A percentile compares a stretch with the other conserved stretches of the same genome.
phyloP scores from a whole-genome alignment of 2,113 vertebrate genomes.

The Anguilla rostrata region DNA sequence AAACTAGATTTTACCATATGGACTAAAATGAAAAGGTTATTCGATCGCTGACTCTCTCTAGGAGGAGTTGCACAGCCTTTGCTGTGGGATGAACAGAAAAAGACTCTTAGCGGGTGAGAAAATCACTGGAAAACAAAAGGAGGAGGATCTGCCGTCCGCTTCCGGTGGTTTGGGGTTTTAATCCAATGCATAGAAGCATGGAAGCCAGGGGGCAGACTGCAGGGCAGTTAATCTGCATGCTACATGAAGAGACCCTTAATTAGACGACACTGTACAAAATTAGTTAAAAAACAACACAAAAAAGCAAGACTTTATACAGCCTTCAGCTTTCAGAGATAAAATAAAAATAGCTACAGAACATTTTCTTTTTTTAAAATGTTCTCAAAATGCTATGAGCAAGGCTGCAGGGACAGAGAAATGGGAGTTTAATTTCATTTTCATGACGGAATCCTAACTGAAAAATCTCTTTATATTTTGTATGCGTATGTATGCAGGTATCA shows the following conservation, averaged over 20 bases:
- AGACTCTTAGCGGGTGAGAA: not conserved
- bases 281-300: not conserved
- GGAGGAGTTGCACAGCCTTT: too few relatives aligned
- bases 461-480: not conserved
- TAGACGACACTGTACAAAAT: not conserved
- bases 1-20: too few relatives aligned
- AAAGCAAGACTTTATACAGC: not conserved
- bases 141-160: not conserved
- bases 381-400: not conserved
- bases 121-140: not conserved
- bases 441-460: not conserved
- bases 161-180: not conserved
- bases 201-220: conserved; percentile 19
- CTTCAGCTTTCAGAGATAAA: not conserved
- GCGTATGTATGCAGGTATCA: not conserved
- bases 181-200: conserved; percentile 23
- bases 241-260: conserved; percentile 22
- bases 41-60: too few relatives aligned
- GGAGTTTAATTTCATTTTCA: not conserved
- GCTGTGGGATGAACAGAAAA: too few relatives aligned
- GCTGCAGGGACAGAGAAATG: not conserved
- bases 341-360: not conserved
- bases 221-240: conserved; percentile 2
- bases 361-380: not conserved
- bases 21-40: too few relatives aligned